phyloP scores from a whole-genome alignment of 2,888 invertebrate species.

The Cryptosula pallasiana region DNA sequence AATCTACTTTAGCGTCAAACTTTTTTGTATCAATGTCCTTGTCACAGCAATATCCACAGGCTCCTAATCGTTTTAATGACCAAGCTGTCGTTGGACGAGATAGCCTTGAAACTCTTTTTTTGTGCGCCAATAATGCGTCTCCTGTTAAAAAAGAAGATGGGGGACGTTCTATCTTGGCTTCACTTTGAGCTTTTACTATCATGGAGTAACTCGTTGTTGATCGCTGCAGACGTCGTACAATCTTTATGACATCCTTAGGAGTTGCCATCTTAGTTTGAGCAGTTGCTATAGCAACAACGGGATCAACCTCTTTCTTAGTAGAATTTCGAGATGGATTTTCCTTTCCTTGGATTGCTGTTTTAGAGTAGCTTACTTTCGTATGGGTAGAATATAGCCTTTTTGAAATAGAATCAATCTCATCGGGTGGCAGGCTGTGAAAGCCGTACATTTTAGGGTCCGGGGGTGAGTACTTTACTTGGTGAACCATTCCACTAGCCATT shows the following conservation, averaged over 20 bases:
- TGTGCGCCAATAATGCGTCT: not conserved
- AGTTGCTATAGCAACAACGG: not conserved
- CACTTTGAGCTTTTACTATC: not conserved
- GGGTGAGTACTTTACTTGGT: not conserved
- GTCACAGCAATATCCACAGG: not conserved
- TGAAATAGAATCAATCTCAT: conserved; percentile 4
- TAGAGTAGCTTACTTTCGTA: not conserved
- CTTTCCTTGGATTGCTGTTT: not conserved
- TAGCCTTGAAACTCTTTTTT: not conserved
- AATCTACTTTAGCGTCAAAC: not conserved
- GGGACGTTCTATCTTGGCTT: too few species aligned
- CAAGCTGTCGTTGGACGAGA: conserved; percentile 9
- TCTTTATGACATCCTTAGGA: not conserved
- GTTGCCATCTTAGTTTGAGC: conserved; percentile 2
- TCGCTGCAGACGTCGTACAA: not conserved
- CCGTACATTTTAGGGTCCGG: conserved; percentile 15
- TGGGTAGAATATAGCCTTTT: not conserved
- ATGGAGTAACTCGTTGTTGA: not conserved
- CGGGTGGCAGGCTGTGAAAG: not conserved
- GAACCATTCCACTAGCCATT: conserved; percentile 7
- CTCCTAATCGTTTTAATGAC: not conserved
- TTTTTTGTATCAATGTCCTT: not conserved
- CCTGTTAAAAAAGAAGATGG: not conserved
- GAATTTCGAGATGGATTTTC: too few species aligned
- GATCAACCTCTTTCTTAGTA: not conserved